phyloP scores from a whole-genome alignment of 2,797 vertebrate species.

The Paguma larvata region DNA sequence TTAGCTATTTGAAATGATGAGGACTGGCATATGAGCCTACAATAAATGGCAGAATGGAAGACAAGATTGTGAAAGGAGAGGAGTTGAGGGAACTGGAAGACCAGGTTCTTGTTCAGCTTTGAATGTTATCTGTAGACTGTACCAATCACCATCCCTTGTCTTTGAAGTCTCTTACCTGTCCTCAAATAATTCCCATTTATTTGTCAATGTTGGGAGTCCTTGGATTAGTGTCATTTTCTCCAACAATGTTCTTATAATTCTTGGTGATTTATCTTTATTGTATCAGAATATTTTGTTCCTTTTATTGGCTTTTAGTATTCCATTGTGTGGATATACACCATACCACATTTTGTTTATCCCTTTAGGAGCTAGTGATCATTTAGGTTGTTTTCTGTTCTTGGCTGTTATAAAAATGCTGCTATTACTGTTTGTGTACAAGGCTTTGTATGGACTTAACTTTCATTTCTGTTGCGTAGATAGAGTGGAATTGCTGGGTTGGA shows the following conservation, averaged over 20 bases:
- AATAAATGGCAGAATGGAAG: not conserved
- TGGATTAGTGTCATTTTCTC: not conserved
- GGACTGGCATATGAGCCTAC: not conserved
- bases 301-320: not conserved
- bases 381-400: not conserved
- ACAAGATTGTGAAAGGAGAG: not conserved
- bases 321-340: not conserved
- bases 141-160: not conserved
- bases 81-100: not conserved
- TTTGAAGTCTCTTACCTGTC: not conserved
- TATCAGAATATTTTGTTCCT: not conserved
- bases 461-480: not conserved
- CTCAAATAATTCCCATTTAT: not conserved
- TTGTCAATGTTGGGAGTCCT: not conserved
- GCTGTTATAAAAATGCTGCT: not conserved
- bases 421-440: not conserved
- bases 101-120: not conserved
- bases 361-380: not conserved
- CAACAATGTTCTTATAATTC: not conserved
- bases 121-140: not conserved
- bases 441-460: not conserved
- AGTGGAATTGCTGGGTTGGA: not conserved
- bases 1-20: not conserved
- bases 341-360: not conserved
- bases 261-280: not conserved